Base-by-base conservation (phyloP, 2,113 vertebrate species). In the Halichoerus grypus region DNA sequence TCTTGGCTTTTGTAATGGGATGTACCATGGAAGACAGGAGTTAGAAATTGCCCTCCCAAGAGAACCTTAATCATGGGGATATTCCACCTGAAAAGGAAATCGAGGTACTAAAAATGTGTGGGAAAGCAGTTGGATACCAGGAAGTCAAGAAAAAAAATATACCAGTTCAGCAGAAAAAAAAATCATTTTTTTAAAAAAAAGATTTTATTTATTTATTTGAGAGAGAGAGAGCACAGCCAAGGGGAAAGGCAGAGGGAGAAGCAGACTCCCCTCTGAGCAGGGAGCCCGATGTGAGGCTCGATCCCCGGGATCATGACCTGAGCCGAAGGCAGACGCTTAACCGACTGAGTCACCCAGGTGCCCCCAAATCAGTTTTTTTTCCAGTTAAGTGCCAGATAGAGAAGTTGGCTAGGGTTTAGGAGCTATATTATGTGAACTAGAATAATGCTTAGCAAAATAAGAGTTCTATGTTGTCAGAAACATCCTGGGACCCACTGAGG, bases 1-100 rank as follows among this genome's bases (percentile, higher is more conserved):
- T 51, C 51, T 88, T 18, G 24, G 31, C 31, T 53, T 77, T 87
- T 65, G 77, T 36, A 9, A 6, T 36, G 7, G 72, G 14, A 53
- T 14, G 55, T n/a, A 14, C 18, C 4, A 33, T 28, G 4, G 76
- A 11, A 61, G 21, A 18, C 1, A 63, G 24, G 31, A 42, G 81
- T 72, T 82, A 88, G 59, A 31, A 71, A 55, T 42, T 93, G 31
- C 22, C 21, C n/a, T 49, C 2, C 51, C 0, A 21, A 4, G 3
- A 77, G 31, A 83, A 79, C 14, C n/a, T 97, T 82, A 63, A 61
- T 95, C 84, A 74, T 80, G 59, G 74, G 67, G 79, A 84, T 88
- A 96, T 94, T 88, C 61, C 61, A 94, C 10, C 10, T 13, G 86
- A 65, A 71, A 65, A 14, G 12, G 3, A 67, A 39, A 76, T 33